These are phyloP conservation scores for Montipora cactus DNA, from an alignment of 64 coral and sea anemone genomes.

Conservation along the genomic window DNA sequence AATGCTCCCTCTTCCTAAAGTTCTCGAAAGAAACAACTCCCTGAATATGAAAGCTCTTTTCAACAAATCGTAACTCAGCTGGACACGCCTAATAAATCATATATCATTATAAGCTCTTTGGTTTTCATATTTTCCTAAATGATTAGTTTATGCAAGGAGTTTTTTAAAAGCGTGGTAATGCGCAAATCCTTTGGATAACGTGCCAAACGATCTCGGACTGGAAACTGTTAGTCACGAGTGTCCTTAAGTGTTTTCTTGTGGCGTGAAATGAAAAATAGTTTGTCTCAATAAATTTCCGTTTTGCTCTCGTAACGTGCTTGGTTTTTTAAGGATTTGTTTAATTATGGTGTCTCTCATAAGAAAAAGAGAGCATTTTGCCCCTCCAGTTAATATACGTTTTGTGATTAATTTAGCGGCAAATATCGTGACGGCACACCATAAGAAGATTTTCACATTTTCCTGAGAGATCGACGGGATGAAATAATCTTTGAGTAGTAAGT, in stretches of 20 bases:
- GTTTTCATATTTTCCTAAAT: background rate
- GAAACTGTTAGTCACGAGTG: background rate
- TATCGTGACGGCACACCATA: slow-evolving; percentile 25
- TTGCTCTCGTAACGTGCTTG: too few species aligned
- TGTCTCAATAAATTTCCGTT: too few species aligned
- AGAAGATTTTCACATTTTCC: slow-evolving; percentile 16
- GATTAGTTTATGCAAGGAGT: background rate
- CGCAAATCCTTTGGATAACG: background rate
- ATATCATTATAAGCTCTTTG: background rate
- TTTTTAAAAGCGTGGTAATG: background rate
- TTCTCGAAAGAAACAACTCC: background rate
- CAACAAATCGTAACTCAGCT: background rate
- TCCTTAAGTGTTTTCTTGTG: background rate
- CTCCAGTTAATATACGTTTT: background rate
- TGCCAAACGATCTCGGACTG: background rate
- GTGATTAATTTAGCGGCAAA: background rate
- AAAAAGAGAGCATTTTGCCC: too few species aligned
- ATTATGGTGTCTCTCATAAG: too few species aligned
- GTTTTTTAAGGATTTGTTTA: too few species aligned
- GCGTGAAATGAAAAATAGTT: background rate
- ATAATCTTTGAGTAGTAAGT: background rate
- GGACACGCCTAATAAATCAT: background rate
- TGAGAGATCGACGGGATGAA: background rate
- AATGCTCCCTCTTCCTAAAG: background rate
- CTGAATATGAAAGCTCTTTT: too few species aligned